These are phyloP conservation scores for Scaptomyza parva DNA, from an alignment of 2,888 invertebrate species.

Conservation along the genomic window DNA sequence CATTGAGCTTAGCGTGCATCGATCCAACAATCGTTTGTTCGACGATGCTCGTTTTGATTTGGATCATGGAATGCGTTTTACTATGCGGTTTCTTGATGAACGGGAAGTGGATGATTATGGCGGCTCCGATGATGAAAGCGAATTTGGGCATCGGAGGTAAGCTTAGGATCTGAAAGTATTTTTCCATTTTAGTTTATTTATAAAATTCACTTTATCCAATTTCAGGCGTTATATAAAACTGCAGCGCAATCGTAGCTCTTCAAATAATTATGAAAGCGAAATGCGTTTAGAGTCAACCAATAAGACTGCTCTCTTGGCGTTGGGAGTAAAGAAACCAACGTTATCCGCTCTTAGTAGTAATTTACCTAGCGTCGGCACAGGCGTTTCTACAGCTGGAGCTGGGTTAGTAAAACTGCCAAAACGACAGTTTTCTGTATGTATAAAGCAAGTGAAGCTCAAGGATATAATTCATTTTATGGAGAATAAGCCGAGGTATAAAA, in stretches of 20 bases:
- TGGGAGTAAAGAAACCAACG: conserved; percentile 40
- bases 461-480: conserved; percentile 61
- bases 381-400: not conserved
- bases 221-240: conserved; percentile 49
- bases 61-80: conserved; percentile 36
- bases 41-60: conserved; percentile 39
- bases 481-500: conserved; percentile 42
- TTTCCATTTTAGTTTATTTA: not conserved
- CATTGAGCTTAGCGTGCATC: conserved; percentile 51
- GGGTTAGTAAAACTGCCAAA: not conserved
- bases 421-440: conserved; percentile 22
- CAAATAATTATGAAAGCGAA: conserved; percentile 13
- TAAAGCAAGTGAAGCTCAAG: conserved; percentile 52
- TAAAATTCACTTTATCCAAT: not conserved
- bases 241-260: conserved; percentile 31
- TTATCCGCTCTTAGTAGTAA: not conserved
- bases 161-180: not conserved
- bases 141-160: conserved; percentile 33
- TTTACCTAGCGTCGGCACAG: not conserved
- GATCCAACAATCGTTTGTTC: conserved; percentile 34
- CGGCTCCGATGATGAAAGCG: conserved; percentile 52
- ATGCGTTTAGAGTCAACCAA: conserved; percentile 45
- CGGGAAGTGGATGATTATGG: conserved; percentile 40
- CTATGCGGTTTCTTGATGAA: conserved; percentile 58
- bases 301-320: conserved; percentile 57